Conservation (phyloP, 2,888 invertebrate genomes). For the Euzophera pinguis region DNA sequence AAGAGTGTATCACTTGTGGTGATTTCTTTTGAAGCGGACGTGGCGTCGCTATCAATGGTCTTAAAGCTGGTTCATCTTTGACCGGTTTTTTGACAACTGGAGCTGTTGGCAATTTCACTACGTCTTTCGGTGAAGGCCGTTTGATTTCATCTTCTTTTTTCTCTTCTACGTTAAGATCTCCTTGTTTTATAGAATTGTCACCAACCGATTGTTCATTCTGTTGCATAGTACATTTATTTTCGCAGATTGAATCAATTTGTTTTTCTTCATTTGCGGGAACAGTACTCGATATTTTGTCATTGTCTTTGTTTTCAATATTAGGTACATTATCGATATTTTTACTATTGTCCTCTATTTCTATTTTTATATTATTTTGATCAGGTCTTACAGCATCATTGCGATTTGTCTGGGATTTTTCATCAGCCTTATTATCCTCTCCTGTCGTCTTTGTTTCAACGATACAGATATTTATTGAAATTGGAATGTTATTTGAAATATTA, state of each 20-base stretch:
- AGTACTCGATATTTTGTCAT: not conserved
- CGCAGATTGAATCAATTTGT: not conserved
- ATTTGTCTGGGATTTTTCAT: not conserved
- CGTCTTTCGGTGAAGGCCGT: constrained; percentile 26
- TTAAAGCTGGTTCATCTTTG: constrained; percentile 77
- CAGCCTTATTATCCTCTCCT: constrained; percentile 13
- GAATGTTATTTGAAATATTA: constrained; percentile 48
- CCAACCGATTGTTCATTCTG: constrained; percentile 36
- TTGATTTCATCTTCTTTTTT: constrained; percentile 31
- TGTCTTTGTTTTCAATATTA: not conserved
- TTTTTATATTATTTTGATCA: not conserved
- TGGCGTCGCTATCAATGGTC: constrained; percentile 81
- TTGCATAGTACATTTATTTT: not conserved
- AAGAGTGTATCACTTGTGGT: constrained; percentile 62
- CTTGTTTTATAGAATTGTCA: constrained; percentile 29
- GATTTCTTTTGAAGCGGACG: constrained; percentile 79
- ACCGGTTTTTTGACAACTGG: constrained; percentile 49
- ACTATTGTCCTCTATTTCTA: not conserved
- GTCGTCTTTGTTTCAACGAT: constrained; percentile 11
- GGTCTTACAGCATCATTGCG: not conserved
- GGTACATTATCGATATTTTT: not conserved
- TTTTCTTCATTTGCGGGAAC: not conserved
- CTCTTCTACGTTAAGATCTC: constrained; percentile 29
- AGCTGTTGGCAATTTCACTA: constrained; percentile 20
- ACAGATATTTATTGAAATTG: constrained; percentile 34